Percentiles rank a stretch among this genome's conserved stretches.
Evolutionary conservation across 1,140 invertebrate species (phyloP).

Genomic region (Oedothorax gibbosus): DNA sequence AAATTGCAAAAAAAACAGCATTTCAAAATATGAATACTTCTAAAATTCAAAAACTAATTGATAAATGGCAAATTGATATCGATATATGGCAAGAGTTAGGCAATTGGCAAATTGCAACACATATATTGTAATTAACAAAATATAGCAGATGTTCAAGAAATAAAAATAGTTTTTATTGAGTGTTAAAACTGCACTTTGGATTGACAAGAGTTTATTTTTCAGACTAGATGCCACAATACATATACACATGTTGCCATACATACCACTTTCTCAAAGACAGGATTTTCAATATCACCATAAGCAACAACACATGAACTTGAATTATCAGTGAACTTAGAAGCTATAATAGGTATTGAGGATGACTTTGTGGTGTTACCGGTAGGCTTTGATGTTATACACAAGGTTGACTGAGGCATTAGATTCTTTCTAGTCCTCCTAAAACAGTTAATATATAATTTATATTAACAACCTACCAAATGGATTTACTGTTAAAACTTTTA

Average conservation of each 20-base stretch:
- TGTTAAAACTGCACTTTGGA: not conserved
- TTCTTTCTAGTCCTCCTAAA: conserved; percentile 9
- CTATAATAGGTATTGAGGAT: conserved; percentile 16
- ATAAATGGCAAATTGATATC: too few species aligned
- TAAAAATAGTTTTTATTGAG: not conserved
- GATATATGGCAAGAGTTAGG: too few species aligned
- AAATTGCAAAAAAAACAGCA: too few species aligned
- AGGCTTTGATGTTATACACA: conserved; percentile 11
- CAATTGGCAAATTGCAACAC: too few species aligned
- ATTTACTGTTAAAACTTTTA: not conserved
- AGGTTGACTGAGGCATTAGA: conserved; percentile 4
- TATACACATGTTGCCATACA: not conserved
- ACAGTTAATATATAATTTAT: not conserved
- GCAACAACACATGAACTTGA: conserved; percentile 9
- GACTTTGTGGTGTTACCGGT: not conserved
- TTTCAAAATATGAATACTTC: too few species aligned
- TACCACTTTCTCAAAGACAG: conserved; percentile 44
- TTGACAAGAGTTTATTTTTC: not conserved
- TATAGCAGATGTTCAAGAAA: not conserved
- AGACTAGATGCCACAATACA: not conserved
- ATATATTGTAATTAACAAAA: too few species aligned
- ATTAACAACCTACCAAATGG: not conserved
- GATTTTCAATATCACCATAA: conserved; percentile 19
- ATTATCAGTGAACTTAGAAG: conserved; percentile 8
- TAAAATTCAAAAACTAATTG: too few species aligned